Percentiles rank a stretch among this genome's conserved stretches.
Conservation (phyloP, 2,113 vertebrate species). For the Dryoscopus gambensis region DNA sequence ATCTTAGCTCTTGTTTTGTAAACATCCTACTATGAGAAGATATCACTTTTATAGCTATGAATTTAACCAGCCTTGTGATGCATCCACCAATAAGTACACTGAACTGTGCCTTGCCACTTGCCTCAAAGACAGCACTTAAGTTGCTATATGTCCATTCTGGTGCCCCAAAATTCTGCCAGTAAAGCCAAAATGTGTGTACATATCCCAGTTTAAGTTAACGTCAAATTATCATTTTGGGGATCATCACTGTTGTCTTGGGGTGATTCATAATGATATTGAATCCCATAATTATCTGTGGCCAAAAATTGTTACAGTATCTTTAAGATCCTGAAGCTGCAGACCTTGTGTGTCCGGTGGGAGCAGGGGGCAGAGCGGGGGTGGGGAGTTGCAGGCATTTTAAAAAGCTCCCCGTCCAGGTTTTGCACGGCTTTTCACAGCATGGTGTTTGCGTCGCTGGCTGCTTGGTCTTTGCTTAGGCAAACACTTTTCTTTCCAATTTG, state of each 20-base stretch:
- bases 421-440: neutral
- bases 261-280: neutral
- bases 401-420: neutral
- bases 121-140: neutral
- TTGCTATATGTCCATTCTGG: neutral
- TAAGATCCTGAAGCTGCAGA: no score
- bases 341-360: neutral
- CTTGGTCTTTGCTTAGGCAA: neutral
- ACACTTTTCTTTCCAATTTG: neutral
- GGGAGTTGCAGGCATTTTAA: accelerated
- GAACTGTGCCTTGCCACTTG: neutral
- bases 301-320: neutral
- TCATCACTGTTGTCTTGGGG: no score
- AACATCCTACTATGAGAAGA: neutral
- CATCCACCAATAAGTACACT: neutral
- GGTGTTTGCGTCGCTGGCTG: accelerated
- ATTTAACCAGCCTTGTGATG: neutral
- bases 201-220: neutral
- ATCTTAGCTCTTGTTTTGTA: neutral
- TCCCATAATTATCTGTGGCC: neutral
- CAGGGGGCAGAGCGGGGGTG: accelerated
- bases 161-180: neutral
- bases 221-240: neutral
- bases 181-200: accelerated
- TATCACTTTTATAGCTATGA: neutral